Conservation (phyloP, 2,888 invertebrate species). For the Diploptera punctata region DNA sequence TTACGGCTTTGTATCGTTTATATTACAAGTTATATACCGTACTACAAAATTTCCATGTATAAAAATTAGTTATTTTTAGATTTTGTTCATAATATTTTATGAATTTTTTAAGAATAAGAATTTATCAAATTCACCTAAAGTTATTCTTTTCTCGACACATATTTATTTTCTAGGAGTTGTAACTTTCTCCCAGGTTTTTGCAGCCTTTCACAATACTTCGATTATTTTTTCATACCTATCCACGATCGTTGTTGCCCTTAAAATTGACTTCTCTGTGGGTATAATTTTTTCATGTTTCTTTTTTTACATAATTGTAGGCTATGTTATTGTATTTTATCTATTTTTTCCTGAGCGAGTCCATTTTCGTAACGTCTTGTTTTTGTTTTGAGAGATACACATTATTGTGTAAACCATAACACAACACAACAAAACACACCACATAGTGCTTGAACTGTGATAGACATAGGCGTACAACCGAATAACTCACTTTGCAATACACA, state of each 20-base stretch:
- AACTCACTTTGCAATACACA: neutral
- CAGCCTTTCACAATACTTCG: neutral
- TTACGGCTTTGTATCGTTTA: too few species aligned
- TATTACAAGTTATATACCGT: too few species aligned
- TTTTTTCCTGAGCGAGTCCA: neutral
- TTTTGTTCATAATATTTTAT: too few species aligned
- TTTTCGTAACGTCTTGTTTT: neutral
- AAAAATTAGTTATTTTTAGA: too few species aligned
- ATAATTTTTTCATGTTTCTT: neutral
- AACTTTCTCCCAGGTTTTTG: neutral
- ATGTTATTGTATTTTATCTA: neutral
- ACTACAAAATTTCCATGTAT: too few species aligned
- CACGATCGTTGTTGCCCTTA: neutral
- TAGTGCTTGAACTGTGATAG: too few species aligned
- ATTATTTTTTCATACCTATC: neutral
- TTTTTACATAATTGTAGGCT: neutral
- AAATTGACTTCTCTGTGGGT: neutral
- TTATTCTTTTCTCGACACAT: neutral
- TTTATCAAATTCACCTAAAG: neutral
- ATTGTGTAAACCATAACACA: slow-evolving; percentile 1
- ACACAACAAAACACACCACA: neutral
- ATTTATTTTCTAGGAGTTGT: neutral
- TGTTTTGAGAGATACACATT: neutral
- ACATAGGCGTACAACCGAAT: neutral
- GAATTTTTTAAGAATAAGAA: neutral